These are phyloP conservation scores for Heteromurus nitidus DNA, from an alignment of 2,888 invertebrate genomes.

Conservation along the genomic window DNA sequence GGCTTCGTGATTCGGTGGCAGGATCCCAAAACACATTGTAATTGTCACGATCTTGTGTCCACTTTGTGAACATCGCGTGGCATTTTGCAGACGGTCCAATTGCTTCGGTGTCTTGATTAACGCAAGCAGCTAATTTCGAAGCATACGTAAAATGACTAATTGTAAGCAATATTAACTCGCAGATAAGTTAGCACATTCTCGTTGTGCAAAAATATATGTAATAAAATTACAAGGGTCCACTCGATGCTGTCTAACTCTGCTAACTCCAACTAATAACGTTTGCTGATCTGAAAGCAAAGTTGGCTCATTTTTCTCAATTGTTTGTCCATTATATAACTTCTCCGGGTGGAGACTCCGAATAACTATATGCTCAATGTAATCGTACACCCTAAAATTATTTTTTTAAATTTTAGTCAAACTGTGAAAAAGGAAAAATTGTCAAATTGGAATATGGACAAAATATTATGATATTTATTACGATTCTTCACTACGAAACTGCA, in stretches of 20 bases:
- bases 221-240: too few species aligned
- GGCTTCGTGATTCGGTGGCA: neutral
- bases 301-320: neutral
- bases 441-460: too few species aligned
- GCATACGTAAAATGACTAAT: too few species aligned
- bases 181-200: too few species aligned
- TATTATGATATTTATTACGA: conserved; percentile 26
- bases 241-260: conserved; percentile 65
- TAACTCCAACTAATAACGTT: conserved; percentile 62
- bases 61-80: neutral
- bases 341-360: conserved; percentile 47
- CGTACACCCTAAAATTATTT: conserved; percentile 38
- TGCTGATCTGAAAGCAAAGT: conserved; percentile 42
- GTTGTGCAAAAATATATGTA: too few species aligned
- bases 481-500: conserved; percentile 9
- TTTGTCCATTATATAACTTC: conserved; percentile 32
- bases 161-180: too few species aligned
- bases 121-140: neutral
- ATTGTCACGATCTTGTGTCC: conserved; percentile 41
- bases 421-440: neutral
- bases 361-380: conserved; percentile 48
- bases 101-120: neutral
- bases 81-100: neutral
- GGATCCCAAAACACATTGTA: conserved; percentile 58
- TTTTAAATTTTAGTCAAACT: neutral